Percentiles rank a stretch among this genome's conserved stretches.
Evolutionary conservation across 2,113 vertebrate genomes (phyloP).

Genomic region (Mormyrus iriodes): DNA sequence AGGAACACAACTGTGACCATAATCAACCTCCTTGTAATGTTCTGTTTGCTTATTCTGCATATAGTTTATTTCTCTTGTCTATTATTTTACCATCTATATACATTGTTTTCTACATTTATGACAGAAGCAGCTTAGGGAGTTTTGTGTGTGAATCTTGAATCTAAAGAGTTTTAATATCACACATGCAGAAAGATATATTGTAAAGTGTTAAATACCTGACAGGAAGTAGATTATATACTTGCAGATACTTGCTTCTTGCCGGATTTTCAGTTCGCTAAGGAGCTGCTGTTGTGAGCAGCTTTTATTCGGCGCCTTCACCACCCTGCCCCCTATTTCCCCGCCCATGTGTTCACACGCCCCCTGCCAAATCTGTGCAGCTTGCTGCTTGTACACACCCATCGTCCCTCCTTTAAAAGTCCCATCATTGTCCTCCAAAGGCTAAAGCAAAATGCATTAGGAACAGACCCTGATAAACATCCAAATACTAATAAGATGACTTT

Average conservation of each 20-base stretch:
- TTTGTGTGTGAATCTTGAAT: background rate
- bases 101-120: background rate
- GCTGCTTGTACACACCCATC: background rate
- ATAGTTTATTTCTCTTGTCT: background rate
- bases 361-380: background rate
- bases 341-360: background rate
- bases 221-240: background rate
- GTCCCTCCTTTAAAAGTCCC: background rate
- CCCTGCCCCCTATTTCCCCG: too few relatives aligned
- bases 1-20: background rate
- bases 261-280: background rate
- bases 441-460: background rate
- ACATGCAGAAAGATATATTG: background rate
- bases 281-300: background rate
- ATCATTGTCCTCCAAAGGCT: background rate
- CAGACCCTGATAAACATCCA: background rate
- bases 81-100: background rate
- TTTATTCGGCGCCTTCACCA: background rate
- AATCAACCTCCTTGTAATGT: background rate
- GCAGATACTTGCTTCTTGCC: background rate
- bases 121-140: background rate
- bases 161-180: background rate
- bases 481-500: background rate
- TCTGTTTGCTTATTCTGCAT: background rate
- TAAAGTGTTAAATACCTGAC: background rate